Base-by-base conservation (phyloP, 2,113 vertebrate genomes). In the Jaculus jaculus region DNA sequence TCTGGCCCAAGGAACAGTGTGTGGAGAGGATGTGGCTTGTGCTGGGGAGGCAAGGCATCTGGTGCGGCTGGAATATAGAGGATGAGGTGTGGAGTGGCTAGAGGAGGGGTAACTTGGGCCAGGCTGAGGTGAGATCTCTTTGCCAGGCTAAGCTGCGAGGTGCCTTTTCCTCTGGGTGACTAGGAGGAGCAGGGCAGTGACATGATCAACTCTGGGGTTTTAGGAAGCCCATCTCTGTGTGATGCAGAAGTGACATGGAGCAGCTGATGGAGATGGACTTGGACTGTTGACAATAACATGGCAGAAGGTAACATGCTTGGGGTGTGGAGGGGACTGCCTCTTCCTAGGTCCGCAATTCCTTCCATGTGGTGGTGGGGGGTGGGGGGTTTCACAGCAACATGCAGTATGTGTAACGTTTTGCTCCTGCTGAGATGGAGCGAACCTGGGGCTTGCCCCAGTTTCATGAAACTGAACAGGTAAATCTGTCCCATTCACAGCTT, bases 281-380 rank as follows among this genome's bases (percentile, higher is more conserved):
- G 37, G 21, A 7, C 37, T n/a, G 15, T 18, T 4, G 21, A n/a
- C n/a, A n/a, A n/a, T n/a, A n/a, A n/a, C n/a, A n/a, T n/a, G n/a
- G 23, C 2, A 34, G 30, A 37, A 61, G 58, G 32, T 16, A 0
- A 51, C 11, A 54, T 18, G 9, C 1, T 11, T 0, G 0, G 13
- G 4, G 39, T 4, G 17, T 28, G 37, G 66, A 58, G 17, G 68
- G 16, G 18, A 2, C 7, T 5, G 18, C 78, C n/a, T 20, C 58
- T 60, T 58, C 47, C 81, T 37, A 23, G 0, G 0, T 9, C 15
- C n/a, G 60, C 3, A 1, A 3, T 16, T 42, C 3, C 58, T 23
- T 66, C 54, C n/a, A 4, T 2, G 0, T 2, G 47, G 30, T 26
- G 42, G 42, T 5, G 42, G 42, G 5, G 42, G 42, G 42, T 21